These are phyloP conservation scores for Caenorhabditis panamensis DNA, from an alignment of 2,888 invertebrate genomes.

Conservation along the genomic window DNA sequence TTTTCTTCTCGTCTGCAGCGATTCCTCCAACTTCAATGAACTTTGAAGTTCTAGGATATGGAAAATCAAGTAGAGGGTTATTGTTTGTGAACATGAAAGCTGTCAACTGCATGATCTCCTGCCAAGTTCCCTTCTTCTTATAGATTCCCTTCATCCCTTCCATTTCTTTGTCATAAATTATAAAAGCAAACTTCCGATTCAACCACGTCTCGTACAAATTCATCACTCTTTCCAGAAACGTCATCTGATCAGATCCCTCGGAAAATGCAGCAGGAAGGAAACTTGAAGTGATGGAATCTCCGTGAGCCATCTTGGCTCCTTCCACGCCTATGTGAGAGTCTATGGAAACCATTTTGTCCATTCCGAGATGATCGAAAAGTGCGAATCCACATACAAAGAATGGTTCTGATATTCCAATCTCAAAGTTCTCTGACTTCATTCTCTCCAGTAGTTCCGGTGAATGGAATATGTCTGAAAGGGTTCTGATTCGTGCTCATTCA, in stretches of 20 bases:
- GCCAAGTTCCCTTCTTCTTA: constrained; percentile 27
- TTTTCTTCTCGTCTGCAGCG: constrained; percentile 29
- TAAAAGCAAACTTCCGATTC: constrained; percentile 17
- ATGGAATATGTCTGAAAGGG: constrained; percentile 58
- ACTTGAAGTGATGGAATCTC: constrained; percentile 36
- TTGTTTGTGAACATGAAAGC: constrained; percentile 49
- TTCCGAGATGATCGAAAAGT: constrained; percentile 55
- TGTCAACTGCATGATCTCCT: constrained; percentile 33
- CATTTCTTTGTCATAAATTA: constrained; percentile 41
- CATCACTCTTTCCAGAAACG: constrained; percentile 20
- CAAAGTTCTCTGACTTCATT: constrained; percentile 65
- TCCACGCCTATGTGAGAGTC: constrained; percentile 59
- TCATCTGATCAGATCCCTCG: constrained; percentile 40
- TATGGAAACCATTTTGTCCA: constrained; percentile 47
- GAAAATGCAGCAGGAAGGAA: constrained; percentile 44
- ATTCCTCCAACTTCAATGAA: constrained; percentile 56
- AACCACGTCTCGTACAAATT: constrained; percentile 43
- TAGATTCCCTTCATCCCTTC: constrained; percentile 31
- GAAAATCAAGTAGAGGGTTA: constrained; percentile 52
- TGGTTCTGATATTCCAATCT: constrained; percentile 69
- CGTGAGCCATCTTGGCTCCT: constrained; percentile 44
- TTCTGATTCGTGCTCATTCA: not conserved
- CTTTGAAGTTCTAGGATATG: constrained; percentile 35
- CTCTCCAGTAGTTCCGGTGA: constrained; percentile 59
- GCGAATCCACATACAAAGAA: constrained; percentile 66